Evolutionary conservation across 2,888 invertebrate species (phyloP).

Genomic region (Electrophaes corylata): DNA sequence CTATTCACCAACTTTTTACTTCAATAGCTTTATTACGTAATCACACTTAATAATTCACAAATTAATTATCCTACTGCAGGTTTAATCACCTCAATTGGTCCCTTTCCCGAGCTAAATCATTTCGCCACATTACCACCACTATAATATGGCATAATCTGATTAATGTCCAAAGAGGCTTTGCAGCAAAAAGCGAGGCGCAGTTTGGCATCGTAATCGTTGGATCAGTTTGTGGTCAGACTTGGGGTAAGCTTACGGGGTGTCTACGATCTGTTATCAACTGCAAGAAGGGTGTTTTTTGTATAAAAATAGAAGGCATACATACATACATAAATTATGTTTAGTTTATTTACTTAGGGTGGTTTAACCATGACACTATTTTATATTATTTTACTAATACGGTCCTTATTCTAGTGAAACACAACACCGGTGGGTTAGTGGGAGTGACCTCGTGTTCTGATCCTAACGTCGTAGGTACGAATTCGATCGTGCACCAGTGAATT

Average conservation of each 20-base stretch:
- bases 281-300: background rate
- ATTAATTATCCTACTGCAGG: constrained; percentile 31
- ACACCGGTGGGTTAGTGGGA: no score
- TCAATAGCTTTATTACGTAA: background rate
- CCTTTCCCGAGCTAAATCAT: constrained; percentile 37
- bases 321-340: no score
- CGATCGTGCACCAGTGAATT: no score
- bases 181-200: constrained; percentile 34
- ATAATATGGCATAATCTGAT: constrained; percentile 38
- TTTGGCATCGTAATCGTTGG: constrained; percentile 13
- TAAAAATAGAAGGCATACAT: no score
- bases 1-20: background rate
- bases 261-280: background rate
- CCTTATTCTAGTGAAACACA: no score
- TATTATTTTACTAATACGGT: background rate
- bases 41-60: constrained; percentile 21
- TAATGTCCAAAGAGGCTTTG: constrained; percentile 30
- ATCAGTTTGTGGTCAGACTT: constrained; percentile 6
- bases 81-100: constrained; percentile 31
- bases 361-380: background rate
- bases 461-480: no score
- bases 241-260: background rate
- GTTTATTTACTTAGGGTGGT: background rate
- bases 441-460: no score
- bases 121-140: constrained; percentile 36